phyloP scores from a whole-genome alignment of 2,888 invertebrate genomes.

The Thyatira batis region DNA sequence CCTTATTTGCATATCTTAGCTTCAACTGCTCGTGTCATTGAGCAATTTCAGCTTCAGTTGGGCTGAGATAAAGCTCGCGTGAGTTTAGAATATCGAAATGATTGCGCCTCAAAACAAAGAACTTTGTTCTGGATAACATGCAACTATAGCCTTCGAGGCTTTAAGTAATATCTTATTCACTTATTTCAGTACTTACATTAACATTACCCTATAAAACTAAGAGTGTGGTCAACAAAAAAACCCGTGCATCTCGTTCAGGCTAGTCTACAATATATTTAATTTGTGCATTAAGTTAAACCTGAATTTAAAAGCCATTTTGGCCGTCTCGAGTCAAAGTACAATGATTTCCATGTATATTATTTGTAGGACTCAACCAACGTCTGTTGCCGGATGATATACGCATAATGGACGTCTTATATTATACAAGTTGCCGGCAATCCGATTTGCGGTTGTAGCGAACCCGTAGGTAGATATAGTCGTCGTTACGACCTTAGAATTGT shows the following conservation, averaged over 20 bases:
- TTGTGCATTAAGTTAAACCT: no score
- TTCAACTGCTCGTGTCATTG: constrained; percentile 52
- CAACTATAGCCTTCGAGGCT: background rate
- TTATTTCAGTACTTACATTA: no score
- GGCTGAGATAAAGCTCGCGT: constrained; percentile 29
- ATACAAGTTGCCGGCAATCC: constrained; percentile 14
- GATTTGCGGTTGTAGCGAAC: no score
- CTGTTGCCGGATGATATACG: background rate
- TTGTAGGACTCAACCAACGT: background rate
- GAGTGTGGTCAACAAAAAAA: no score
- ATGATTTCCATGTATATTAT: no score
- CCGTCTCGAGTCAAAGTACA: no score
- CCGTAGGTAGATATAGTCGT: no score
- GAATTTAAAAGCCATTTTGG: no score
- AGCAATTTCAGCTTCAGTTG: constrained; percentile 41
- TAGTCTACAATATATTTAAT: no score
- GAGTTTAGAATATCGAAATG: constrained; percentile 15
- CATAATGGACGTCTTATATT: background rate
- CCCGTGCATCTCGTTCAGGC: no score
- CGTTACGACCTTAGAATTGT: no score
- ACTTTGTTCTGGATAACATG: background rate
- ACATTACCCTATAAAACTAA: no score
- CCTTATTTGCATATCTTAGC: constrained; percentile 61
- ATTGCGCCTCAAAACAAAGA: constrained; percentile 7
- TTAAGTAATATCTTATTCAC: background rate